These are phyloP conservation scores for Carapus acus DNA, from an alignment of 2,797 vertebrate genomes.

Conservation along the genomic window DNA sequence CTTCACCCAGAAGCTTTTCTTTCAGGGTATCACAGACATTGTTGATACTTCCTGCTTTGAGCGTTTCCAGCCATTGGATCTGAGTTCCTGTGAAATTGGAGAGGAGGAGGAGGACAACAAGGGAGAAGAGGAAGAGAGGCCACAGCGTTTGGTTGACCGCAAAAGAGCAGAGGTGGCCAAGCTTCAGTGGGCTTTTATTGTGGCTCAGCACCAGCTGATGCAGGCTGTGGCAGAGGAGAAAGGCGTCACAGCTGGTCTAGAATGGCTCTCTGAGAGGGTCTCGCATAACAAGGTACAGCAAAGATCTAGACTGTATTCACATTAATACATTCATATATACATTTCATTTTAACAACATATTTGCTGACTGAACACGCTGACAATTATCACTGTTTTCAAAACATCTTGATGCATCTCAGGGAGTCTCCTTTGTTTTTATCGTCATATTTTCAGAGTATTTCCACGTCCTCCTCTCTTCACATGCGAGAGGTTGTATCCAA, in stretches of 20 bases:
- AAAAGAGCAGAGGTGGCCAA: constrained; percentile 75
- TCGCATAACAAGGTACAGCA: constrained; percentile 62
- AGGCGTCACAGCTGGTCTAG: constrained; percentile 68
- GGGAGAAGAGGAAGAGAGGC: constrained; percentile 34
- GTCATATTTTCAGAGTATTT: constrained; percentile 52
- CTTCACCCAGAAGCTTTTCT: constrained; percentile 76
- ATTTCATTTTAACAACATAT: too few species aligned
- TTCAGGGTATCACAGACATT: constrained; percentile 67
- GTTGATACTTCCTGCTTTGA: constrained; percentile 73
- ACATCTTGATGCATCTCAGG: neutral
- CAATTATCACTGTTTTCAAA: neutral
- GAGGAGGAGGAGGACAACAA: constrained; percentile 42
- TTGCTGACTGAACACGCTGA: too few species aligned
- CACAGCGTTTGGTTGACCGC: constrained; percentile 53
- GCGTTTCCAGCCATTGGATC: constrained; percentile 73
- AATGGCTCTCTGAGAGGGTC: constrained; percentile 74
- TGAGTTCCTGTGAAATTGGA: constrained; percentile 56
- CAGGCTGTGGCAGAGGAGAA: constrained; percentile 73
- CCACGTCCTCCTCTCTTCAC: constrained; percentile 64
- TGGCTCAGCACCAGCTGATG: constrained; percentile 80
- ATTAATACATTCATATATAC: too few species aligned
- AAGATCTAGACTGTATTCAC: neutral
- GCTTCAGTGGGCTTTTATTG: constrained; percentile 79
- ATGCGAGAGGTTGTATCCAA: constrained; percentile 69
- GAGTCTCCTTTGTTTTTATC: neutral